Evolutionary conservation across 2,113 vertebrate genomes (phyloP).

Genomic region (Oreochromis aureus): DNA sequence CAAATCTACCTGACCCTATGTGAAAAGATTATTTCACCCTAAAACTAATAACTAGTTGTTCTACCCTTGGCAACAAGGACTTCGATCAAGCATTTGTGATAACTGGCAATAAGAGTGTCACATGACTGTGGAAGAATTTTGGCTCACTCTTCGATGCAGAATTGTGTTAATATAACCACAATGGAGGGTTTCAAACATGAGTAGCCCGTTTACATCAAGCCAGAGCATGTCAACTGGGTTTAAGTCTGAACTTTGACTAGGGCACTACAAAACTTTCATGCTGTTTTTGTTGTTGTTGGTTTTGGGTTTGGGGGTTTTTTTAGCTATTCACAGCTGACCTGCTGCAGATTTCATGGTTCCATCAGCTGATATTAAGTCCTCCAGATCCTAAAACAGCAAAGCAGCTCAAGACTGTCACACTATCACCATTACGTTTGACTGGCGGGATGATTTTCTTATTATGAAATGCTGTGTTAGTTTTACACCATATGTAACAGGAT

Average conservation of each 20-base stretch:
- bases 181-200: not conserved
- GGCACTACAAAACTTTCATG: accelerated
- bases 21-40: not conserved
- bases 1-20: not conserved
- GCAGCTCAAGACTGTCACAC: not conserved
- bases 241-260: not conserved
- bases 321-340: not conserved
- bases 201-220: not conserved
- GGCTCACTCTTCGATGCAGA: accelerated
- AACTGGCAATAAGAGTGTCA: not conserved
- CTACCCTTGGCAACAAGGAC: not conserved
- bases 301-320: not conserved
- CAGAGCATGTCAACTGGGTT: not conserved
- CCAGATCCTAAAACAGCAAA: not conserved
- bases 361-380: not conserved
- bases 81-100: not conserved
- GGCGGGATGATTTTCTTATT: not conserved
- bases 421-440: not conserved
- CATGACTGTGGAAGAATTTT: not conserved
- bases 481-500: not conserved
- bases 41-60: not conserved
- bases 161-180: accelerated
- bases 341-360: not conserved
- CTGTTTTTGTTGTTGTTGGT: not conserved
- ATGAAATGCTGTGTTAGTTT: not conserved